Percentiles rank a stretch among this genome's conserved stretches.
Evolutionary conservation across 2,888 invertebrate genomes (phyloP).

Genomic region (Clostera curtula): DNA sequence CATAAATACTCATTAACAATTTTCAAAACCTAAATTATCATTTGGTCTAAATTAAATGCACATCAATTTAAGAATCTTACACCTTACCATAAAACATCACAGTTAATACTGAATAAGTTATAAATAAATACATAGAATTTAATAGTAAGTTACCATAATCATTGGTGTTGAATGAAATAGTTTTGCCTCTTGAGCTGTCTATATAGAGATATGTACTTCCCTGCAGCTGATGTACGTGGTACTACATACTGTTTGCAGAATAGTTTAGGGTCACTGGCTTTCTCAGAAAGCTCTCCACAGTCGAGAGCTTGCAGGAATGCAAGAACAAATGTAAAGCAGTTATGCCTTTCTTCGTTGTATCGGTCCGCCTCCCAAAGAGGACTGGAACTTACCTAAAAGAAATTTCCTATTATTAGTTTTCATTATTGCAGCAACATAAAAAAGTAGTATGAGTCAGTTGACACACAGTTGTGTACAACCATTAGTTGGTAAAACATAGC

Average conservation of each 20-base stretch:
- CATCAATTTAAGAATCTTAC: constrained; percentile 50
- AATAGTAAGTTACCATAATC: constrained; percentile 30
- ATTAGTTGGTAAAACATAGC: too few relatives aligned
- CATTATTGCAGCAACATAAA: neutral
- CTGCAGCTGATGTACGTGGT: constrained; percentile 86
- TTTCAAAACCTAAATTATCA: constrained; percentile 38
- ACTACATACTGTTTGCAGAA: constrained; percentile 89
- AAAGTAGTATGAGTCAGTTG: too few relatives aligned
- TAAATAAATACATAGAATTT: constrained; percentile 44
- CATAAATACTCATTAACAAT: constrained; percentile 21
- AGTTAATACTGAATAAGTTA: constrained; percentile 67
- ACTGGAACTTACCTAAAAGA: constrained; percentile 66
- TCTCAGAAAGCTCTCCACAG: constrained; percentile 81
- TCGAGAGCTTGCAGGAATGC: constrained; percentile 84
- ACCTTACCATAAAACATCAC: constrained; percentile 65
- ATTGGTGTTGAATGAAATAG: constrained; percentile 65
- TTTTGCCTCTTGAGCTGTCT: constrained; percentile 78
- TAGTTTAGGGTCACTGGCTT: constrained; percentile 78
- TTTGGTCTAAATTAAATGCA: constrained; percentile 71
- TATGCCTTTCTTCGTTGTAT: constrained; percentile 85
- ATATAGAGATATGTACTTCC: constrained; percentile 89
- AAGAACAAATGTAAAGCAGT: constrained; percentile 91
- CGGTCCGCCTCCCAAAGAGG: constrained; percentile 78
- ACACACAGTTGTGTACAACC: too few relatives aligned
- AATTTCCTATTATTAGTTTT: constrained; percentile 7